Evolutionary conservation across 2,113 vertebrate species (phyloP).

Genomic region (Chaetodon auriga): DNA sequence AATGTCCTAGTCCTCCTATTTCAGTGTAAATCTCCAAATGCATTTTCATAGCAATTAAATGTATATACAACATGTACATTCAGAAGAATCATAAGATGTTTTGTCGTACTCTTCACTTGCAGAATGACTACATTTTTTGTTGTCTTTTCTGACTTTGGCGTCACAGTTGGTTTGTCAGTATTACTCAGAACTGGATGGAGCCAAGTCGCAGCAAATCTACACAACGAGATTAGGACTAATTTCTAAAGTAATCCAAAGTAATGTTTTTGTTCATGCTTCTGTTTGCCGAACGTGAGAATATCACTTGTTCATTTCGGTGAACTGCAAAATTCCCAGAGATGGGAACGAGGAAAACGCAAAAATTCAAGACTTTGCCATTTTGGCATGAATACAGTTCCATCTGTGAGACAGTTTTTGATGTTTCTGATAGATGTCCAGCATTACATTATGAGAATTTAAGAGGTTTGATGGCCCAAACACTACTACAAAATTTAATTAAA

Average conservation of each 20-base stretch:
- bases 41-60: background rate
- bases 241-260: background rate
- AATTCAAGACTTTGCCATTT: background rate
- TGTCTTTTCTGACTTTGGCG: slow-evolving; percentile 1
- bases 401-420: background rate
- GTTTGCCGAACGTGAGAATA: slow-evolving; percentile 5
- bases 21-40: background rate
- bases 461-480: background rate
- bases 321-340: background rate
- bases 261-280: background rate
- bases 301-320: background rate
- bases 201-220: background rate
- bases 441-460: background rate
- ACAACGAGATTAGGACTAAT: background rate
- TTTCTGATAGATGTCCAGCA: background rate
- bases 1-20: background rate
- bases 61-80: background rate
- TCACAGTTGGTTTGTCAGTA: background rate
- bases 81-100: background rate
- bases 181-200: background rate
- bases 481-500: background rate
- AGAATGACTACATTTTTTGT: too few species aligned
- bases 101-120: too few species aligned
- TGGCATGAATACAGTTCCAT: background rate
- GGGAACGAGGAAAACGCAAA: background rate